These are phyloP conservation scores for Dermatemys mawii DNA, from an alignment of 2,113 vertebrate genomes.

Conservation along the genomic window DNA sequence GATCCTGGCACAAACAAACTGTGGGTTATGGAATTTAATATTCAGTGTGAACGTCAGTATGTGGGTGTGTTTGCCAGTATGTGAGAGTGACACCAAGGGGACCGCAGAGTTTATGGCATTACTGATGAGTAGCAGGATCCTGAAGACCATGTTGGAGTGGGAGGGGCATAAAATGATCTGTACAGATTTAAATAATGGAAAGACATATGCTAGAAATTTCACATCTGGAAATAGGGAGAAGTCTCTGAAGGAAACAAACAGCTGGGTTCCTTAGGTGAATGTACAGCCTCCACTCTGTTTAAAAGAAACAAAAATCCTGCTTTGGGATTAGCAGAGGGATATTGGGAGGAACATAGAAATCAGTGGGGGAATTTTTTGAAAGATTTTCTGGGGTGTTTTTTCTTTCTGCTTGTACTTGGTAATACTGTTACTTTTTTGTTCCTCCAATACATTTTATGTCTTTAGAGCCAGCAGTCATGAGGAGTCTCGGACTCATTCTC, in stretches of 20 bases:
- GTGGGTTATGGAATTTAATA: conserved; percentile 66
- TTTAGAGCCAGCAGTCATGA: neutral
- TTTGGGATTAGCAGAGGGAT: neutral
- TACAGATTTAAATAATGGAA: neutral
- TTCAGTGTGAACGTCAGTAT: neutral
- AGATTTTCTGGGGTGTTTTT: neutral
- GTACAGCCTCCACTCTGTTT: neutral
- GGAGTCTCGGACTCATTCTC: neutral
- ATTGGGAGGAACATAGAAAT: conserved; percentile 46
- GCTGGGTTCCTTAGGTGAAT: neutral
- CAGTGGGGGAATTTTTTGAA: conserved; percentile 46
- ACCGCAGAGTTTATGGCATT: neutral
- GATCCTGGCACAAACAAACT: conserved; percentile 43
- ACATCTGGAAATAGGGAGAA: neutral
- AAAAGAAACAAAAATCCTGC: neutral
- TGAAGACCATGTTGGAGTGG: neutral
- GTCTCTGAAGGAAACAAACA: neutral
- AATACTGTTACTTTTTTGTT: conserved; percentile 36
- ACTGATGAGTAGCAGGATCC: neutral
- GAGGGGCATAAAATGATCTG: neutral
- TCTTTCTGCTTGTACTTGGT: conserved; percentile 57
- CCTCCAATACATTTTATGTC: neutral
- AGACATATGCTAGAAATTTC: neutral
- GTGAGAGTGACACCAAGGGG: conserved; percentile 4
- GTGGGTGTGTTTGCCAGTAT: conserved; percentile 11